phyloP scores from a whole-genome alignment of 2,888 invertebrate species.

The Drosophila kambysellisi region DNA sequence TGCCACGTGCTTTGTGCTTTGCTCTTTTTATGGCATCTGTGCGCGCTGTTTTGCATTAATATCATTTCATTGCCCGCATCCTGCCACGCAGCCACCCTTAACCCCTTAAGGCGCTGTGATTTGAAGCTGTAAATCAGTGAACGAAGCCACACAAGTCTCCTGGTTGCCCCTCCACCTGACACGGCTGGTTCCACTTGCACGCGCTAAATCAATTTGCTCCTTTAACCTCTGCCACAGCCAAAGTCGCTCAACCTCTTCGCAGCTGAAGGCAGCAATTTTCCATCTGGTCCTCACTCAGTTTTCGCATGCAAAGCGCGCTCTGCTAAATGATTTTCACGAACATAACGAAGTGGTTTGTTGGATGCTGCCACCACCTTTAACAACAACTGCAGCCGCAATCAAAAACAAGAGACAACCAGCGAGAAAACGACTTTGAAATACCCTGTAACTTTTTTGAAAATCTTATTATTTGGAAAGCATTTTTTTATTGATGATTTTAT shows the following conservation, averaged over 20 bases:
- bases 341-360: constrained; percentile 78
- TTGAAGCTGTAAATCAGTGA: constrained; percentile 55
- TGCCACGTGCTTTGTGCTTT: constrained; percentile 60
- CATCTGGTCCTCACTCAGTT: constrained; percentile 28
- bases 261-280: constrained; percentile 3
- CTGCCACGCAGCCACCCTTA: constrained; percentile 14
- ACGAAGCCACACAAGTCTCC: constrained; percentile 12
- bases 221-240: constrained; percentile 55
- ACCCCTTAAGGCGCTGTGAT: constrained; percentile 18
- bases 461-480: neutral
- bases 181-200: constrained; percentile 74
- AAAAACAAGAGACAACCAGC: constrained; percentile 1
- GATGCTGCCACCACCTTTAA: constrained; percentile 36
- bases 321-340: constrained; percentile 78
- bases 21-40: constrained; percentile 61
- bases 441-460: neutral
- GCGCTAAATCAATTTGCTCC: constrained; percentile 81
- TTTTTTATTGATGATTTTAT: no score
- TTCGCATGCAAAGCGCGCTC: constrained; percentile 54
- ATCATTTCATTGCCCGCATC: constrained; percentile 72
- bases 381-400: constrained; percentile 60
- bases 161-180: neutral
- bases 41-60: constrained; percentile 76
- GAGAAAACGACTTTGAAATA: constrained; percentile 22
- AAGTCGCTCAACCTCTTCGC: constrained; percentile 30